Evolutionary conservation across 2,113 vertebrate genomes (phyloP), one percentile per base, ranked within the genome.

Genomic region (Dromas ardeola): DNA sequence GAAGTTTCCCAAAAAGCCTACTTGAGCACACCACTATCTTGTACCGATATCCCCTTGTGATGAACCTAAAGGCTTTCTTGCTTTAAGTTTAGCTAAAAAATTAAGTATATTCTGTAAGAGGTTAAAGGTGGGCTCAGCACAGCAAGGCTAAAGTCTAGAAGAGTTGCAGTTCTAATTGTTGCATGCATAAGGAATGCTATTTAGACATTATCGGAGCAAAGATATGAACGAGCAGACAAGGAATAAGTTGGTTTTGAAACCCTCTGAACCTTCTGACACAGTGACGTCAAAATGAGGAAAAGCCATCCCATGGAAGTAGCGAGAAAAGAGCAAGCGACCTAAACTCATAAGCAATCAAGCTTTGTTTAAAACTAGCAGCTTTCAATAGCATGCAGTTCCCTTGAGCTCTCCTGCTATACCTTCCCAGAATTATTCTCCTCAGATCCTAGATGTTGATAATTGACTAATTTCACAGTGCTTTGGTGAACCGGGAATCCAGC

Each of bases 341-440:
- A 18, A 92, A 73, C 30, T 42, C 25, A 0, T 12, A 74, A 36
- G 16, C 29, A 53, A 34, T 1, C 0, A 56, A 27, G 34, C 0
- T 27, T 12, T 55, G 18, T 43, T 36, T 47, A 63, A 74, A 80
- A 42, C 53, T 5, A 69, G 56, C 38, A 72, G 22, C 9, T 95
- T 95, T 62, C 56, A 61, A 10, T 2, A 59, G n/a, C 27, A 69
- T 19, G 6, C 8, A 62, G 30, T 36, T 34, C 4, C 6, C 13
- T 22, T 19, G 77, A 55, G 4, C 13, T 45, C 50, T 26, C 81
- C 47, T 40, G 29, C 53, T 53, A 17, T 10, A 72, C 8, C 23
- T 27, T 86, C 43, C 13, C 53, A 93, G 71, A 96, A 58, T 43
- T 27, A 43, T 17, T 47, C 13, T 61, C 23, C 58, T 76, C 3